Evolutionary conservation across 2,797 vertebrate genomes (phyloP).

Genomic region (Natrix natrix): DNA sequence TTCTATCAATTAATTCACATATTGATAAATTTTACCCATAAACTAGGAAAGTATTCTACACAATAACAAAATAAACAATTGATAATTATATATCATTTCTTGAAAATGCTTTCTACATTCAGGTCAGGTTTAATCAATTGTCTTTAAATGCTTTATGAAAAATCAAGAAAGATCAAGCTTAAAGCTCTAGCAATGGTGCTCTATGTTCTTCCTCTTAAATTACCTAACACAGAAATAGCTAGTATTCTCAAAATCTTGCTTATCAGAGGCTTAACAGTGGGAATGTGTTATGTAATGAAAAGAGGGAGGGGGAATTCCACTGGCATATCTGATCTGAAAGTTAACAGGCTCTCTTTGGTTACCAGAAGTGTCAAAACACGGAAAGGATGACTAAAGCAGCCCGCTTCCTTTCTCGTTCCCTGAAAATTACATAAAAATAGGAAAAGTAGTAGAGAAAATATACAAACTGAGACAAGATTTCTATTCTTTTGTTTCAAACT

Average conservation of each 20-base stretch:
- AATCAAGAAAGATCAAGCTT: slow-evolving; percentile 21
- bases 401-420: slow-evolving; percentile 60
- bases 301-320: slow-evolving; percentile 24
- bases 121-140: slow-evolving; percentile 17
- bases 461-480: slow-evolving; percentile 18
- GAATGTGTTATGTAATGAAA: slow-evolving; percentile 19
- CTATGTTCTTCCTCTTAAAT: slow-evolving; percentile 7
- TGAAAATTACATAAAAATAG: slow-evolving; percentile 26
- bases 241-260: not conserved
- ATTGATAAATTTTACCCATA: slow-evolving; percentile 16
- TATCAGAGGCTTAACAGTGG: slow-evolving; percentile 8
- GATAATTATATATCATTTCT: slow-evolving; percentile 10
- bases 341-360: slow-evolving; percentile 33
- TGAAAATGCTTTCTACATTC: slow-evolving; percentile 32
- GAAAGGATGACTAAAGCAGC: slow-evolving; percentile 33
- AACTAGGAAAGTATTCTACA: slow-evolving; percentile 12
- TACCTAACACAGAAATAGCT: slow-evolving; percentile 8
- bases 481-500: slow-evolving; percentile 13
- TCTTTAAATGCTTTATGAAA: slow-evolving; percentile 15
- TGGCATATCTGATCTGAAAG: slow-evolving; percentile 20
- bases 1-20: not conserved
- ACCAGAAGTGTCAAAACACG: slow-evolving; percentile 40
- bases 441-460: slow-evolving; percentile 15
- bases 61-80: slow-evolving; percentile 2
- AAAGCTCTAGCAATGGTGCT: not conserved